These are phyloP conservation scores for Tenebrosternarchus preto DNA, from an alignment of 2,113 vertebrate species.

Conservation along the genomic window DNA sequence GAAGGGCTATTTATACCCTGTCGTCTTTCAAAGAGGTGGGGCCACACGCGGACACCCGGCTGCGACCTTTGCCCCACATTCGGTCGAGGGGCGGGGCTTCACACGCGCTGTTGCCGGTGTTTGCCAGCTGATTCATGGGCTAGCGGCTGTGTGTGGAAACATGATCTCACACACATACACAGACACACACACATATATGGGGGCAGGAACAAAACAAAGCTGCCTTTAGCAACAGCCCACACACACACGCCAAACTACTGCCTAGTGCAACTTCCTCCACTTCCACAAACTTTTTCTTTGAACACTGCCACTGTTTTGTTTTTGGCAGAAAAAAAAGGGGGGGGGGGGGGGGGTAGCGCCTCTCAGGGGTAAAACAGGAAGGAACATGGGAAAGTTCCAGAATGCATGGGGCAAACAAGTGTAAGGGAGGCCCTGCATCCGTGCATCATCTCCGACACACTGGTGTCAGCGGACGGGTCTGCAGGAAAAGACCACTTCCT, in stretches of 20 bases:
- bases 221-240: neutral
- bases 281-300: neutral
- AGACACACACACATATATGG: constrained; percentile 2
- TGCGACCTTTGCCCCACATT: constrained; percentile 74
- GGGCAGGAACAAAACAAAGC: constrained; percentile 9
- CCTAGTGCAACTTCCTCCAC: neutral
- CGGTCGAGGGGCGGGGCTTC: neutral
- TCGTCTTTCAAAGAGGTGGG: constrained; percentile 59
- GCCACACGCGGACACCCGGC: constrained; percentile 61
- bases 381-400: neutral
- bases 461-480: constrained; percentile 28
- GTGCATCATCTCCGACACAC: neutral
- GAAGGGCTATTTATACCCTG: constrained; percentile 63
- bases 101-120: constrained; percentile 23
- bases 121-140: constrained; percentile 10
- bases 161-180: constrained; percentile 7
- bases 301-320: neutral
- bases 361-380: neutral
- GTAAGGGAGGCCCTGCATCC: neutral
- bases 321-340: neutral
- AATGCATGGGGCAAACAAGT: neutral
- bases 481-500: neutral
- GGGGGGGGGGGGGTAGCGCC: too few relatives aligned
- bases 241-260: neutral
- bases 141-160: constrained; percentile 28